Base-by-base conservation (phyloP, 2,113 vertebrate genomes). In the Takifugu flavidus region DNA sequence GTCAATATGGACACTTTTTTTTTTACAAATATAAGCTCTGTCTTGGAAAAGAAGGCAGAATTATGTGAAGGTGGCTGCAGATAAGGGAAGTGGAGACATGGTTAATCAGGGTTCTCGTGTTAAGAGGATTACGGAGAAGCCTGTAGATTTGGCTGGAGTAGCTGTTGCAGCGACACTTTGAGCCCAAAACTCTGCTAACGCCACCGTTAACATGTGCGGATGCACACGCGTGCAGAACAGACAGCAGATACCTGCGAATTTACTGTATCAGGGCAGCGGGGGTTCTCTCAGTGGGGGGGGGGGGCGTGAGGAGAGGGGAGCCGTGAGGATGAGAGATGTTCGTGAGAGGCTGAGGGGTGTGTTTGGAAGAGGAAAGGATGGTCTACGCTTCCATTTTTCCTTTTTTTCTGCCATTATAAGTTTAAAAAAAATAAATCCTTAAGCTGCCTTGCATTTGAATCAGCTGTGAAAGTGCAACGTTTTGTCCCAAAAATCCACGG, bases 71-170 rank as follows among this genome's bases (percentile, higher is more conserved):
- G 67, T 53, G 67, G 60, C 1, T 67, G 79, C 63, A 67, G 83
- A 85, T 66, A 57, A 60, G 67, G 45, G 66, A 46, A 61, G 34
- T 12, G 63, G 53, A 70, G 65, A 54, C 67, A 65, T 77, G 6
- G 70, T 65, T 75, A 53, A 34, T 70, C 13, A 2, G 60, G 75
- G 34, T 71, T 75, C 70, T 65, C 20, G 49, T 13, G 1, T 52
- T 86, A 79, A 85, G 84, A 89, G 77, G 85, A 90, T 86, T 87
- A 87, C 57, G 58, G 44, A 57, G 67, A n/a, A 59, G 74, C 77
- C 80, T 69, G 70, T 57, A 69, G 79, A 82, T 70, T 57, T 78
- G 73, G 77, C 72, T 68, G 71, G 57, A 81, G 63, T 60, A 53
- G 34, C 58, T 56, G n/a, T 46, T 53, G 26, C 53, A 70, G 34